Evolutionary conservation across 2,113 vertebrate genomes (phyloP).

Genomic region (Leptocoma aspasia): DNA sequence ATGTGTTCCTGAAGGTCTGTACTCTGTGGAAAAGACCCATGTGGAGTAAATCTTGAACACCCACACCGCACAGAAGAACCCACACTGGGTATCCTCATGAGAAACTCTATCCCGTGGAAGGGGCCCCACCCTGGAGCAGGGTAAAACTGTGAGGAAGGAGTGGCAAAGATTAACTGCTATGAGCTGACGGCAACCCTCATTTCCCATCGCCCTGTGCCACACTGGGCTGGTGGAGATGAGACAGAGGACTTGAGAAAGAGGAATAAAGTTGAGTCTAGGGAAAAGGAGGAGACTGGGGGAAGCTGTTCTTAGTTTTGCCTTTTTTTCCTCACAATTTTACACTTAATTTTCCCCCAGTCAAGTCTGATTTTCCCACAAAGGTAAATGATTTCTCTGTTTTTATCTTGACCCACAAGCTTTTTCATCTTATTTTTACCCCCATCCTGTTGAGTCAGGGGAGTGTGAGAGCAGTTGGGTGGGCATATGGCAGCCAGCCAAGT

Average conservation of each 20-base stretch:
- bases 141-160: not conserved
- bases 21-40: not conserved
- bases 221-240: rapidly evolving
- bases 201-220: rapidly evolving
- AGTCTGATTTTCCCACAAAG: not conserved
- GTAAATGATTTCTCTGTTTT: not conserved
- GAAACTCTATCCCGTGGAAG: not conserved
- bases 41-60: not conserved
- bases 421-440: not conserved
- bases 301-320: not conserved
- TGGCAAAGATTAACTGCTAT: not conserved
- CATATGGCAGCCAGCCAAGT: not conserved
- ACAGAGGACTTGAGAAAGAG: not conserved
- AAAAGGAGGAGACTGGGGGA: not conserved
- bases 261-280: not conserved
- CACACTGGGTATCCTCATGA: rapidly evolving
- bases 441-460: not conserved
- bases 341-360: not conserved
- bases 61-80: not conserved
- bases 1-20: not conserved
- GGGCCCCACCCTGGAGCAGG: not conserved
- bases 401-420: not conserved
- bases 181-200: not conserved
- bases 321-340: not conserved
- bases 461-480: not conserved